Evolutionary conservation across 2,888 invertebrate species (phyloP).

Genomic region (Seira musarum): DNA sequence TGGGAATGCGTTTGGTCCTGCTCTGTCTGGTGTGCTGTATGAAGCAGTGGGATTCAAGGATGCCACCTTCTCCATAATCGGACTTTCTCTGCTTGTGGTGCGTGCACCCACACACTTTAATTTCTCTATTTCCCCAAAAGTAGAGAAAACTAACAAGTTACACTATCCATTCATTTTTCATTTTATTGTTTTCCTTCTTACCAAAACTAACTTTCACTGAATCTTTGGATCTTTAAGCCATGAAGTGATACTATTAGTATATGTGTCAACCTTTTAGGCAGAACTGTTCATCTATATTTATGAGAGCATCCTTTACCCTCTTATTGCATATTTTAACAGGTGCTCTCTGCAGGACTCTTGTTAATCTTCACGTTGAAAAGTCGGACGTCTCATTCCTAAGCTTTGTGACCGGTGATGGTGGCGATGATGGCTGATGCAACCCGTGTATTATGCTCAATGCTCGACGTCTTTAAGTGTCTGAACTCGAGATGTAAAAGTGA

Average conservation of each 20-base stretch:
- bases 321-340: slow-evolving; percentile 36
- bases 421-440: too few relatives aligned
- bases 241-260: too few relatives aligned
- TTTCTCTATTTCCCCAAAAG: background rate
- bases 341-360: slow-evolving; percentile 25
- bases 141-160: too few relatives aligned
- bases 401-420: too few relatives aligned
- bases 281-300: slow-evolving; percentile 26
- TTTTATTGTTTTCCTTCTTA: background rate
- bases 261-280: background rate
- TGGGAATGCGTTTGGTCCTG: slow-evolving; percentile 63
- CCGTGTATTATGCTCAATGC: too few relatives aligned
- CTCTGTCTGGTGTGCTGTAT: slow-evolving; percentile 58
- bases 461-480: too few relatives aligned
- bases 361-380: slow-evolving; percentile 20
- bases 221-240: background rate
- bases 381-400: too few relatives aligned
- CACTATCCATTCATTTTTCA: background rate
- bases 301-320: too few relatives aligned
- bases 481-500: too few relatives aligned
- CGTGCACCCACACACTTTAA: background rate
- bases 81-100: slow-evolving; percentile 55
- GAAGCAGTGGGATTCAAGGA: slow-evolving; percentile 61
- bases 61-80: slow-evolving; percentile 56
- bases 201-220: background rate